Base-by-base conservation (phyloP, 2,797 vertebrate species). In the Lates japonicus region DNA sequence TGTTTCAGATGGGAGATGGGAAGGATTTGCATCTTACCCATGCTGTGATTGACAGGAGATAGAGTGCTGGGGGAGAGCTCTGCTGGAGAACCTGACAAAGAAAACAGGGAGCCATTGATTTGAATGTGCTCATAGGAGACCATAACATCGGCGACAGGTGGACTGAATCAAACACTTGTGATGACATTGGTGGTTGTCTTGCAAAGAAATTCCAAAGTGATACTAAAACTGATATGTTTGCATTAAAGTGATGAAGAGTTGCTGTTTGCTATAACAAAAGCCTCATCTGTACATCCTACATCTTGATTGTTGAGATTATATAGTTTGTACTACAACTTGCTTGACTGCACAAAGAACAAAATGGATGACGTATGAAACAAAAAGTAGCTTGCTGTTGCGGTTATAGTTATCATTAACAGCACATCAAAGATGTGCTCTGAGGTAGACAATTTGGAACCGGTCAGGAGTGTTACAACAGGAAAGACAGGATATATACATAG, bases 31-130 rank as follows among this genome's bases (percentile, higher is more conserved):
- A n/a, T 80, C 92, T 94, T 96, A 99, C 98, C 98, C 96, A 99
- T 96, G 94, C 97, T 98, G 91, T 99, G 98, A 94, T 97, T 99
- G 94, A 99, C 98, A 76, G 98, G 98, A 65, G 98, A 99, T 44
- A 99, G 96, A 78, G 96, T 97, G 92, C 97, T 98, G 61, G 98
- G 98, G 91, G 98, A 99, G 46, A 99, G 94, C 90, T 99, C 98
- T 67, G 98, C 97, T 73, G 98, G 98, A 94, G 98, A 99, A 94
- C 98, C 98, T 99, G 91, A 80, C 70, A 76, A 54, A 81, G 25
- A 48, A 82, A 74, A 81, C 37, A 84, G 17, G 7, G 79, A 54
- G 35, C 65, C 22, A 58, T 51, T 10, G 33, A 66, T 70, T 67
- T 22, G 33, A n/a, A 60, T 7, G 35, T 11, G 41, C 49, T 78